phyloP scores from a whole-genome alignment of 2,113 vertebrate species.

The Anhinga anhinga region DNA sequence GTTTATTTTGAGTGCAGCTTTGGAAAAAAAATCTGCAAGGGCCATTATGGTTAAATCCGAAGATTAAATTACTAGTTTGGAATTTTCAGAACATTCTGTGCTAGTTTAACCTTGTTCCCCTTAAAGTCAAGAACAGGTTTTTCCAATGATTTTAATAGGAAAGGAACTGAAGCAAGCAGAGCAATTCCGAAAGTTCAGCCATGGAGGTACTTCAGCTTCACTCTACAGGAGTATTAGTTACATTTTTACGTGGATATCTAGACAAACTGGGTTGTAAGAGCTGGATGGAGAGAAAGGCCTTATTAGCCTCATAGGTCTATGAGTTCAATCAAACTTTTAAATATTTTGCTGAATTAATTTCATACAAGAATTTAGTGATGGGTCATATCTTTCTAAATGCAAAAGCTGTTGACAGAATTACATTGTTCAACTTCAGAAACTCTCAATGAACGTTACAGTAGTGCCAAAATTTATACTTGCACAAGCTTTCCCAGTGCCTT shows the following conservation, averaged over 20 bases:
- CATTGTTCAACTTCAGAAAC: background rate
- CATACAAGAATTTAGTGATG: background rate
- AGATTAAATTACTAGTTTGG: conserved; percentile 43
- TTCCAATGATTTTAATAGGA: conserved; percentile 20
- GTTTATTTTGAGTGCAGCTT: conserved; percentile 41
- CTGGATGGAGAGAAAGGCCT: background rate
- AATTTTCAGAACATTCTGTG: conserved; percentile 33
- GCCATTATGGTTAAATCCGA: background rate
- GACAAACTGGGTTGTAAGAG: background rate
- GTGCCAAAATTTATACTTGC: background rate
- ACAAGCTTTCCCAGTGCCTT: background rate
- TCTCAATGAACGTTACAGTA: background rate
- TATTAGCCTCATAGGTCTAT: background rate
- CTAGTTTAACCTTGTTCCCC: conserved; percentile 25
- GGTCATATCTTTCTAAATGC: background rate
- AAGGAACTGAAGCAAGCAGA: background rate
- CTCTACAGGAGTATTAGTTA: background rate
- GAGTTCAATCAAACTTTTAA: background rate
- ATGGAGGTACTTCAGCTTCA: background rate
- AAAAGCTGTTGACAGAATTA: background rate
- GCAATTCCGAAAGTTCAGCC: background rate
- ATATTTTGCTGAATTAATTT: background rate
- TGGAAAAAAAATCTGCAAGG: background rate
- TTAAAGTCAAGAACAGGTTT: conserved; percentile 14
- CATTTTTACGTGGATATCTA: background rate